Evolutionary conservation across 2,113 vertebrate species (phyloP).

Genomic region (Oreotrochilus melanogaster): DNA sequence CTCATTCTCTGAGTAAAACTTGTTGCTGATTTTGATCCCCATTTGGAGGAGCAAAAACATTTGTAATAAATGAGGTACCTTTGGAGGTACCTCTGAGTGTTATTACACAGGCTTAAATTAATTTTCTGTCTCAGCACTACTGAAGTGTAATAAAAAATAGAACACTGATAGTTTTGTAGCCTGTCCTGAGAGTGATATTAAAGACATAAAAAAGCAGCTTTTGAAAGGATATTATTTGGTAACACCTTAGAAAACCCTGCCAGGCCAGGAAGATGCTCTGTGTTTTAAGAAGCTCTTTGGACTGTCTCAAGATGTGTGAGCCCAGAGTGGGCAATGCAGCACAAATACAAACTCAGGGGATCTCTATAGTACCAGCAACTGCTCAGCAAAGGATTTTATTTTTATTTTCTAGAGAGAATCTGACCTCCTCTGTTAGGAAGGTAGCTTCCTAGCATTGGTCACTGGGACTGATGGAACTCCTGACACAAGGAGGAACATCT

Average conservation of each 20-base stretch:
- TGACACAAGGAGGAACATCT: neutral
- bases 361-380: neutral
- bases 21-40: no score
- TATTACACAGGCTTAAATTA: neutral
- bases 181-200: neutral
- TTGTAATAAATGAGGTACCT: no score
- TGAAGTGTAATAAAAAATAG: neutral
- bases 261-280: neutral
- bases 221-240: neutral
- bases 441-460: neutral
- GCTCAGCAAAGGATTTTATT: neutral
- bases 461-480: neutral
- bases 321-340: neutral
- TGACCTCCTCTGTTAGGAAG: neutral
- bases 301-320: neutral
- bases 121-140: neutral
- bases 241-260: neutral
- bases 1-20: neutral
- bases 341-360: neutral
- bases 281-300: neutral
- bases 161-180: neutral
- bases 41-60: no score
- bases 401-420: neutral
- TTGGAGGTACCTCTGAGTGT: neutral
- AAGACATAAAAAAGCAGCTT: neutral